Evolutionary conservation across 2,113 vertebrate genomes (phyloP), one percentile per base, ranked within the genome.

Genomic region (Pithys albifrons): DNA sequence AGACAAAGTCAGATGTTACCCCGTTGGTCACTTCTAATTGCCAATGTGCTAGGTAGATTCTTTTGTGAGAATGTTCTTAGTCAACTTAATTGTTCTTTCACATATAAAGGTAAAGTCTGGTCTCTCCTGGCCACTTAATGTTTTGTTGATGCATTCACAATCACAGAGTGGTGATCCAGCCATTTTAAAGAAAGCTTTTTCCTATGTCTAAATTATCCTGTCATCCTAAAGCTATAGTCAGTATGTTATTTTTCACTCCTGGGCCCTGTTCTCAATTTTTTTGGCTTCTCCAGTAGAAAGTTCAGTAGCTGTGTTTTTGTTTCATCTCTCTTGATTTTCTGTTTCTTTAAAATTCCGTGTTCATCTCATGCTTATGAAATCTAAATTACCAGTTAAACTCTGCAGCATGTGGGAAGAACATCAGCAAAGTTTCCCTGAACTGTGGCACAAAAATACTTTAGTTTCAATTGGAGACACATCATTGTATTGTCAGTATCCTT

Each of bases 241-340:
- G 8, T 27, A 27, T 29, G 8, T 20, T 79, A 16, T 51, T 92
- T 89, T 90, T 39, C 9, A 39, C 12, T 85, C 45, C 51, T 87
- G 12, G 29, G 29, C 31, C 20, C 0, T 0, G 3, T 52, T 80
- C 27, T 83, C 29, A 59, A 66, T 6, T 52, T 37, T 76, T 79
- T 72, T 41, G 20, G 2, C 77, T 51, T 61, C 23, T 65, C 14
- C 27, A 39, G 5, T 7, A 71, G n/a, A 7, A 70, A 74, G 41
- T 55, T 77, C 27, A 31, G 33, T 77, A 39, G 19, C 16, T 6
- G 4, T 35, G n/a, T 3, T 79, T 90, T 94, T 59, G 14, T 58
- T 88, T 80, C 1, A 11, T 24, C 22, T 65, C 6, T 64, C 24
- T 66, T 45, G 14, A 73, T 62, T 89, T 83, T 67, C 33, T 57